These are phyloP conservation scores for Penaeus monodon DNA, from an alignment of 2,888 invertebrate species.

Conservation along the genomic window DNA sequence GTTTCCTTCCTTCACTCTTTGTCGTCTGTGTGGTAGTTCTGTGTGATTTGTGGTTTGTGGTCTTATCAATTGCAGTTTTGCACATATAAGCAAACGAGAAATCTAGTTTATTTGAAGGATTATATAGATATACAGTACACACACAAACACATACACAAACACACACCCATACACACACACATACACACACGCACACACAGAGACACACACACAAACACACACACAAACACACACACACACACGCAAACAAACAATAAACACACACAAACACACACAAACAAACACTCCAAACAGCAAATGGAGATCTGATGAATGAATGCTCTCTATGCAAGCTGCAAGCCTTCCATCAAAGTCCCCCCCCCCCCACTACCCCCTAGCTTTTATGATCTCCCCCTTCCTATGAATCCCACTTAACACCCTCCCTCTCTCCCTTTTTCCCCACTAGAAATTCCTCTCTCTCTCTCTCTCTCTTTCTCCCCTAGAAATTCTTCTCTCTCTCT, in stretches of 20 bases:
- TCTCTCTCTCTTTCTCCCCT: too few species aligned
- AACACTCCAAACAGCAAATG: too few species aligned
- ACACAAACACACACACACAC: not conserved
- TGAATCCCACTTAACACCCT: not conserved
- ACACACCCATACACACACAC: conserved; percentile 4
- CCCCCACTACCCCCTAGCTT: not conserved
- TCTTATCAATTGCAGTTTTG: too few species aligned
- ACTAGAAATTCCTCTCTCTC: too few species aligned
- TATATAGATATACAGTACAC: conserved; percentile 40
- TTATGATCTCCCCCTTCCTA: not conserved
- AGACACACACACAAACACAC: not conserved
- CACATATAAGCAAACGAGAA: conserved; percentile 43
- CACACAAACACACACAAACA: too few species aligned
- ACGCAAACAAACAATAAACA: too few species aligned
- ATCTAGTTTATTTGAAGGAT: conserved; percentile 29
- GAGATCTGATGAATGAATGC: too few species aligned
- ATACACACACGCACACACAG: not conserved
- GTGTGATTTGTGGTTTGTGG: too few species aligned
- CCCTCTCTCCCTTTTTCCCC: not conserved
- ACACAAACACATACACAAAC: not conserved
- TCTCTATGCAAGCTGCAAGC: too few species aligned
- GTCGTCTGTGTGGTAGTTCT: too few species aligned
- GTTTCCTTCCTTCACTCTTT: too few species aligned
- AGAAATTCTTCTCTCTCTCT: not conserved
- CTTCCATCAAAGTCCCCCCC: not conserved